These are phyloP conservation scores for Spilarctia lutea DNA, from an alignment of 2,888 invertebrate species.

Conservation along the genomic window DNA sequence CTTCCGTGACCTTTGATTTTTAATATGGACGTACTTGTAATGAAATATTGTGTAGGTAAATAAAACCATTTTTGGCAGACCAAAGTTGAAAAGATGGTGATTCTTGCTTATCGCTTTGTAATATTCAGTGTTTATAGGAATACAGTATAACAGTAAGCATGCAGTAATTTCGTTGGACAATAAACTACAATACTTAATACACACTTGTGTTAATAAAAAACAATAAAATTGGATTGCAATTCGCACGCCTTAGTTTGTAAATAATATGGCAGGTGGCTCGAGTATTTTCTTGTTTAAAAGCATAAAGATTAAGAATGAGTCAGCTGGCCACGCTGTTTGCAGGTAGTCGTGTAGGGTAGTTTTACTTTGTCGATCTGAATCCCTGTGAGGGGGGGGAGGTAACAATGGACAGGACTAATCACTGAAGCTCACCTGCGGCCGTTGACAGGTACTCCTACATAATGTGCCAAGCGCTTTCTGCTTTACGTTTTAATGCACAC, in stretches of 20 bases:
- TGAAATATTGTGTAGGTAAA: too few species aligned
- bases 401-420: conserved; percentile 76
- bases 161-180: not conserved
- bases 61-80: not conserved
- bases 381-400: conserved; percentile 42
- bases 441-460: conserved; percentile 76
- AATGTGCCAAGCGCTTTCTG: conserved; percentile 21
- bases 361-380: conserved; percentile 37
- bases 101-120: too few species aligned
- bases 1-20: not conserved
- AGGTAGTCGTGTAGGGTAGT: conserved; percentile 44
- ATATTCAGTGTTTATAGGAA: too few species aligned
- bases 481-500: conserved; percentile 48
- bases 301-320: conserved; percentile 20
- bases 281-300: not conserved
- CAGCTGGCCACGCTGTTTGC: conserved; percentile 44
- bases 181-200: not conserved
- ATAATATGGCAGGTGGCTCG: conserved; percentile 7
- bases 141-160: not conserved
- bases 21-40: not conserved
- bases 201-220: conserved; percentile 11
- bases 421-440: conserved; percentile 80
- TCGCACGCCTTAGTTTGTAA: not conserved
- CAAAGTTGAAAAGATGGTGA: not conserved
- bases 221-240: conserved; percentile 4